A percentile compares a stretch with the other conserved stretches of the same genome.
Evolutionary conservation across 2,888 invertebrate species (phyloP).

Genomic region (Chrysolina haemoptera): DNA sequence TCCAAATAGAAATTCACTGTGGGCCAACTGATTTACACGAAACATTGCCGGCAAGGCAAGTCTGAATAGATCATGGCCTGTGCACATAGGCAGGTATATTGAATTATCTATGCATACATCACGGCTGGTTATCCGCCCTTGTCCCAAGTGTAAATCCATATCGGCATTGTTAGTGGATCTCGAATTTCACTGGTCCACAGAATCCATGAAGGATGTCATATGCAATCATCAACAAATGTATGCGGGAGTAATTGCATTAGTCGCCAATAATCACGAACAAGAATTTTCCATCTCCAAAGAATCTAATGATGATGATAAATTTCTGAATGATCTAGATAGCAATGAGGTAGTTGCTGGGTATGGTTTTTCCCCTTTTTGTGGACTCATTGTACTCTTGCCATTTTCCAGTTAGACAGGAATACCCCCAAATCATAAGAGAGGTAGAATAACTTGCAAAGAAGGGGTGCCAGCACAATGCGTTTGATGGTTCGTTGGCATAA

Average conservation of each 20-base stretch:
- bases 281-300: not conserved
- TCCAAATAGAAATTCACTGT: not conserved
- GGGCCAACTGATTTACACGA: not conserved
- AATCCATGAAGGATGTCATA: slow-evolving; percentile 7
- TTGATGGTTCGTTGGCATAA: too few relatives aligned
- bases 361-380: too few relatives aligned
- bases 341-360: too few relatives aligned
- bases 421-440: too few relatives aligned
- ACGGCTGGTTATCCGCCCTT: slow-evolving; percentile 10
- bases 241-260: not conserved
- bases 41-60: not conserved
- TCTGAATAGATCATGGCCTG: not conserved
- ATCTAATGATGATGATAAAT: not conserved
- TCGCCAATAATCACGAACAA: slow-evolving; percentile 9
- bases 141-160: slow-evolving; percentile 4
- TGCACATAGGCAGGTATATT: not conserved
- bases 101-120: slow-evolving; percentile 10
- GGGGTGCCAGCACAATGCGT: too few relatives aligned
- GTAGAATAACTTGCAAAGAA: too few relatives aligned
- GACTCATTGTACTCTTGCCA: too few relatives aligned
- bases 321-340: too few relatives aligned
- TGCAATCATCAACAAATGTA: slow-evolving; percentile 4
- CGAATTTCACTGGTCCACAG: not conserved
- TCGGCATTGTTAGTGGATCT: slow-evolving; percentile 5
- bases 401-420: too few relatives aligned